phyloP scores from a whole-genome alignment of 37 sponge, comb jelly and placozoan species.

The Halichondria panicea region DNA sequence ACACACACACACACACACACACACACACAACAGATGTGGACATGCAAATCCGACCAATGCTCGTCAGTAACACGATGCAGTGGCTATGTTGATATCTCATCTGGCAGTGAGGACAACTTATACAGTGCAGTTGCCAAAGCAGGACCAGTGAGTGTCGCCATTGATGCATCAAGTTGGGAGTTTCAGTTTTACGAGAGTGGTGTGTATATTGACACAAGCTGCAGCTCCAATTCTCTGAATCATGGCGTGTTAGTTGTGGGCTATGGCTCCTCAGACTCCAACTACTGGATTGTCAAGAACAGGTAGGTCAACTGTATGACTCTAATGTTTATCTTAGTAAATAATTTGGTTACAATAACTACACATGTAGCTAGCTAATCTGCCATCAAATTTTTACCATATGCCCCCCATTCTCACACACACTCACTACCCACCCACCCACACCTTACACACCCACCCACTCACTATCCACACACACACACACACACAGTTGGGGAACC shows the following conservation, averaged over 20 bases:
- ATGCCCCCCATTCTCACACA: neutral
- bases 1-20: neutral
- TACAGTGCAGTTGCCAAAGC: slow-evolving; percentile 49
- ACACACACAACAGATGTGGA: slow-evolving; percentile 36
- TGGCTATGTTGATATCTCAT: slow-evolving; percentile 61
- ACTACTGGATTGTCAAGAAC: slow-evolving; percentile 92
- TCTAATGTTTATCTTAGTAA: no score
- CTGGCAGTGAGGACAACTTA: slow-evolving; percentile 61
- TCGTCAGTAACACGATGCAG: slow-evolving; percentile 42
- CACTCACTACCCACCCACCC: neutral
- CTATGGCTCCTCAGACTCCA: slow-evolving; percentile 57
- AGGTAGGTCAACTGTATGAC: slow-evolving; percentile 38
- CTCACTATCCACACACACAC: slow-evolving; percentile 6
- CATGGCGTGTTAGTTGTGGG: slow-evolving; percentile 94
- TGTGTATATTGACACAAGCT: slow-evolving; percentile 72
- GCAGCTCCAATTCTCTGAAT: slow-evolving; percentile 79
- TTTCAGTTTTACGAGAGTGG: slow-evolving; percentile 91
- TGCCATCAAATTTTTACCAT: neutral
- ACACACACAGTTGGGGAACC: slow-evolving; percentile 70
- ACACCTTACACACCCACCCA: slow-evolving; percentile 13
- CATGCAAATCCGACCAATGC: slow-evolving; percentile 46
- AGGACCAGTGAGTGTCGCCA: slow-evolving; percentile 89
- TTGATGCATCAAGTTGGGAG: slow-evolving; percentile 74
- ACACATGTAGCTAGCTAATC: neutral
- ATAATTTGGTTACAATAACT: neutral